phyloP scores from a whole-genome alignment of 1,140 invertebrate species.

The Philotrypesis tridentata region DNA sequence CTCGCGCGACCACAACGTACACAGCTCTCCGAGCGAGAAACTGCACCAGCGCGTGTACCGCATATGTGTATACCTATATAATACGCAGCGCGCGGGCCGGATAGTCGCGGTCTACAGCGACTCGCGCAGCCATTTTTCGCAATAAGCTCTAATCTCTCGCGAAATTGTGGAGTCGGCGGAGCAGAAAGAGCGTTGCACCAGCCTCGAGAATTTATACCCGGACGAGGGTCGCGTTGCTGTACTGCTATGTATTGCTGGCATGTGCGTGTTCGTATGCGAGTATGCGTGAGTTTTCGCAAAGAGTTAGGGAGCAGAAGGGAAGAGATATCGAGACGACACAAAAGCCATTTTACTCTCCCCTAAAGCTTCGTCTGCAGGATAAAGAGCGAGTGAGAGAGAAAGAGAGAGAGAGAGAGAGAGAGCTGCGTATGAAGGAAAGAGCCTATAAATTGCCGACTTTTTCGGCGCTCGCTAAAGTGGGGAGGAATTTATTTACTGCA shows the following conservation, averaged over 20 bases:
- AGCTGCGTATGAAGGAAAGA: slow-evolving; percentile 40
- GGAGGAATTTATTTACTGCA: slow-evolving; percentile 42
- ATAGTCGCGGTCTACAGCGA: slow-evolving; percentile 6
- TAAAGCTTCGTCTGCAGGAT: slow-evolving; percentile 43
- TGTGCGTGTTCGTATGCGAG: not conserved
- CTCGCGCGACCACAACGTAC: not conserved
- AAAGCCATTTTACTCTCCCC: slow-evolving; percentile 53
- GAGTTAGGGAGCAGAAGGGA: slow-evolving; percentile 18
- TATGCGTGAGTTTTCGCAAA: not conserved
- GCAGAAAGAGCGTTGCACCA: not conserved
- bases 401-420: slow-evolving; percentile 28
- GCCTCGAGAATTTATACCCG: slow-evolving; percentile 59
- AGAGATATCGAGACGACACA: slow-evolving; percentile 52
- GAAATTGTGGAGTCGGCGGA: slow-evolving; percentile 59
- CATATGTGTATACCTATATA: not conserved
- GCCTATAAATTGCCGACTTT: slow-evolving; percentile 43
- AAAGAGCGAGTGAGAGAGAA: slow-evolving; percentile 30
- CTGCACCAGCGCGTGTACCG: not conserved
- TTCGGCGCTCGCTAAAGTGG: slow-evolving; percentile 3
- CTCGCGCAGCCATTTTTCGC: slow-evolving; percentile 56
- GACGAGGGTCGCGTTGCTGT: slow-evolving; percentile 8
- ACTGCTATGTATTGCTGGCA: not conserved
- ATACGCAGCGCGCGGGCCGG: no score
- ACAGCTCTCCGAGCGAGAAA: not conserved
- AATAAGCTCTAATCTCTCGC: slow-evolving; percentile 64